phyloP scores from a whole-genome alignment of 2,888 invertebrate species.

The Lobophora halterata region DNA sequence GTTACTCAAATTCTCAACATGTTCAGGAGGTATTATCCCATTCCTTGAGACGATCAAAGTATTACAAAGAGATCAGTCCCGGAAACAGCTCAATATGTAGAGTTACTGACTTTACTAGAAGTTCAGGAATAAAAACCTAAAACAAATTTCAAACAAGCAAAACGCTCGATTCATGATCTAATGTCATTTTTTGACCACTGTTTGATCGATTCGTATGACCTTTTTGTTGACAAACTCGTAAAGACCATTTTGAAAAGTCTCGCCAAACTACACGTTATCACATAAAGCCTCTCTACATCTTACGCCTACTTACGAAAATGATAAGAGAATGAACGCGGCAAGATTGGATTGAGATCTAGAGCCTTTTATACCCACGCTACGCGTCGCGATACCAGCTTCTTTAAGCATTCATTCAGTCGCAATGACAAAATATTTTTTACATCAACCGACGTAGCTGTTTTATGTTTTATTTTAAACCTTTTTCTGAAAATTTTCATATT shows the following conservation, averaged over 20 bases:
- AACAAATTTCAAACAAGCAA: too few species aligned
- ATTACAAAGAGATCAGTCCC: constrained; percentile 15
- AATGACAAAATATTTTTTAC: constrained; percentile 13
- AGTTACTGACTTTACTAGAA: not conserved
- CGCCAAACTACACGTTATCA: too few species aligned
- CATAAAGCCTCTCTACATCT: not conserved
- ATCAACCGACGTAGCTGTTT: not conserved
- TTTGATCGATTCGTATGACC: too few species aligned
- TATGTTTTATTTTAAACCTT: too few species aligned
- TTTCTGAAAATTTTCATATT: constrained; percentile 1
- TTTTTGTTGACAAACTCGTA: not conserved
- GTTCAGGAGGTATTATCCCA: constrained; percentile 15
- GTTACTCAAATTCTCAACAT: constrained; percentile 13
- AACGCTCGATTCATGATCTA: too few species aligned
- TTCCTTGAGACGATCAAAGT: constrained; percentile 16
- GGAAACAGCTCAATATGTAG: constrained; percentile 1
- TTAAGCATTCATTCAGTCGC: constrained; percentile 35
- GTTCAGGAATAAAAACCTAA: too few species aligned
- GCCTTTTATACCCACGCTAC: constrained; percentile 31
- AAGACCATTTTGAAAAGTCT: not conserved
- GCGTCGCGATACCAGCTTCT: constrained; percentile 14
- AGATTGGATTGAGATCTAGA: constrained; percentile 36
- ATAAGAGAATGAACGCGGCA: constrained; percentile 17
- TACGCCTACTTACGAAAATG: constrained; percentile 3
- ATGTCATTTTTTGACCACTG: too few species aligned